Base-by-base conservation (phyloP, 2,797 vertebrate genomes). In the Urocyon cinereoargenteus region DNA sequence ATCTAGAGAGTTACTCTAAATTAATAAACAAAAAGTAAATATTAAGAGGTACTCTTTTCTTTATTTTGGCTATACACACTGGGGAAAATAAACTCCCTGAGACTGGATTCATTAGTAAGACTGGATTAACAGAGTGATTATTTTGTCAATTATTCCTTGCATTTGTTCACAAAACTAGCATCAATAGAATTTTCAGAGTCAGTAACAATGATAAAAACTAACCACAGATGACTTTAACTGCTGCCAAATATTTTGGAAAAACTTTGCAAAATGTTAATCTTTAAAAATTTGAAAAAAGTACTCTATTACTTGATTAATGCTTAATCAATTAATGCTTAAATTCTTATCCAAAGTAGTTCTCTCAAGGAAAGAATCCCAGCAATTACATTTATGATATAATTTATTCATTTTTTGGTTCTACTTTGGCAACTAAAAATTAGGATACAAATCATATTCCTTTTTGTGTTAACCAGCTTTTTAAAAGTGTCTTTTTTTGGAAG, bases 11-110 rank as follows among this genome's bases (percentile, higher is more conserved):
- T 18, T 95, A 34, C 40, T 88, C 40, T 93, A 96, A 86, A 82
- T 95, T 64, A 94, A 92, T 40, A 95, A 89, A 72, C 13, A 70
- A 91, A 92, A 86, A 85, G 8, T n/a, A 91, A 96, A 96, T 62
- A 81, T 93, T 86, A 93, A 90, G 14, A 92, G 49, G 72, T 22
- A 96, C 1, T 68, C 31, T 84, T 92, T 18, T 78, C 53, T 94
- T 91, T 96, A 75, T 75, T 94, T 90, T 97, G 53, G 95, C 61
- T 89, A 81, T 84, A 81, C 21, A 89, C 6, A 79, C 36, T 55
- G 81, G 57, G 78, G 73, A 92, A 96, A 91, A 94, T 77, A 96
- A 94, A 91, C 36, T 92, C 24, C 18, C 51, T 82, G 61, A 78
- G 68, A 96, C 81, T 34, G 84, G 86, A 84, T 70, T 91, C 24